A percentile compares a stretch with the other conserved stretches of the same genome.
Conservation (phyloP, 2,797 vertebrate species). For the Bradypodion pumilum region DNA sequence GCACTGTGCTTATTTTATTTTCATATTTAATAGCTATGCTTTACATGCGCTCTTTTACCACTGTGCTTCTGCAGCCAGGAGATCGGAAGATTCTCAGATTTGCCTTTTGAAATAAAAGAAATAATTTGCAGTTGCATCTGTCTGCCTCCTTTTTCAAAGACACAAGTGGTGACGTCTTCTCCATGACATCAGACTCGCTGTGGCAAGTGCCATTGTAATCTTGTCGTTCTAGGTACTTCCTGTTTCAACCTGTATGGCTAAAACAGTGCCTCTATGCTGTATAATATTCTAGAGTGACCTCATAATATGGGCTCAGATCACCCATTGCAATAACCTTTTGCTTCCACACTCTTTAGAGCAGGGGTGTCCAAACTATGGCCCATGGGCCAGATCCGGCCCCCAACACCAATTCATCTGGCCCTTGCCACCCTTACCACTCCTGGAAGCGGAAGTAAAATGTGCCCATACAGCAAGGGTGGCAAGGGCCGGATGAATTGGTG, state of each 20-base stretch:
- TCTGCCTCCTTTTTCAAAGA: neutral
- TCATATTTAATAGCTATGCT: neutral
- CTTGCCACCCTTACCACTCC: too few species aligned
- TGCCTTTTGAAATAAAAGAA: neutral
- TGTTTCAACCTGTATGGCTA: too few species aligned
- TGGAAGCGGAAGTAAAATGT: too few species aligned
- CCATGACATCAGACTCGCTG: neutral
- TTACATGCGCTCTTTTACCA: neutral
- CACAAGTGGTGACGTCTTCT: neutral
- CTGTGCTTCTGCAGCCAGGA: neutral
- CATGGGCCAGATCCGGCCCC: too few species aligned
- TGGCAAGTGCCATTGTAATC: neutral
- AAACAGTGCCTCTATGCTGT: neutral
- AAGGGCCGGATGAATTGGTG: too few species aligned
- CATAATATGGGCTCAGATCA: neutral
- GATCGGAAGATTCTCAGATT: neutral
- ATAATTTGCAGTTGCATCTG: neutral
- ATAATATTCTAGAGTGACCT: neutral
- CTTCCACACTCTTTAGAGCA: too few species aligned
- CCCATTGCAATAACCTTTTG: too few species aligned
- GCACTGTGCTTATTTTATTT: neutral
- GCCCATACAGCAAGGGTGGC: too few species aligned
- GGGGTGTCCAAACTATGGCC: too few species aligned
- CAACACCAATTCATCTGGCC: too few species aligned
- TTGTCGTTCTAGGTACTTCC: neutral